These are phyloP conservation scores for Nephila pilipes DNA, from an alignment of 1,140 invertebrate species.

Conservation along the genomic window DNA sequence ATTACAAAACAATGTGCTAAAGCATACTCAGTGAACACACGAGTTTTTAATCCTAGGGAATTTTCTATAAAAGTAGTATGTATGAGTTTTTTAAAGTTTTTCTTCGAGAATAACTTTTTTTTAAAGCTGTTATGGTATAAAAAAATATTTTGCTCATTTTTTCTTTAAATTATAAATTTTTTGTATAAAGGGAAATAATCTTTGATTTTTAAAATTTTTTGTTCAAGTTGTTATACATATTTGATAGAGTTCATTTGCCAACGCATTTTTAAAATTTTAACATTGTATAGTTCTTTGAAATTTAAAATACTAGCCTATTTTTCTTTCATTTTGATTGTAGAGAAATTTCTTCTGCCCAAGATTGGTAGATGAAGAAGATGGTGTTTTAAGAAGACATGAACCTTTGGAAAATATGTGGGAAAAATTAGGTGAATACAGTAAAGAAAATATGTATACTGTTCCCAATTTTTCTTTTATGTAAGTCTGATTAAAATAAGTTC, in stretches of 20 bases:
- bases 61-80: constrained; percentile 58
- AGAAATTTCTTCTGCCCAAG: not conserved
- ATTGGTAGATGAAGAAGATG: not conserved
- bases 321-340: not conserved
- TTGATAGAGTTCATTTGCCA: no score
- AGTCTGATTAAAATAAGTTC: not conserved
- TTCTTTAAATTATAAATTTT: no score
- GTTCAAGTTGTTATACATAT: no score
- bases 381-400: not conserved
- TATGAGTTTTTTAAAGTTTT: not conserved
- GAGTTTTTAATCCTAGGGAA: constrained; percentile 41
- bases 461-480: constrained; percentile 49
- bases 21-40: constrained; percentile 16
- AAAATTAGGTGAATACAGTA: constrained; percentile 19
- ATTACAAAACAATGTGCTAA: not conserved
- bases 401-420: not conserved
- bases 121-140: not conserved
- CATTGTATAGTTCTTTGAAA: no score
- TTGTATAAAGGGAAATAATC: not conserved
- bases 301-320: no score
- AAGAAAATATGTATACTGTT: constrained; percentile 26
- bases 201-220: not conserved
- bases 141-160: no score
- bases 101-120: not conserved
- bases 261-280: no score